phyloP scores from a whole-genome alignment of 2,888 invertebrate genomes.

The Pristionchus maxplancki region DNA sequence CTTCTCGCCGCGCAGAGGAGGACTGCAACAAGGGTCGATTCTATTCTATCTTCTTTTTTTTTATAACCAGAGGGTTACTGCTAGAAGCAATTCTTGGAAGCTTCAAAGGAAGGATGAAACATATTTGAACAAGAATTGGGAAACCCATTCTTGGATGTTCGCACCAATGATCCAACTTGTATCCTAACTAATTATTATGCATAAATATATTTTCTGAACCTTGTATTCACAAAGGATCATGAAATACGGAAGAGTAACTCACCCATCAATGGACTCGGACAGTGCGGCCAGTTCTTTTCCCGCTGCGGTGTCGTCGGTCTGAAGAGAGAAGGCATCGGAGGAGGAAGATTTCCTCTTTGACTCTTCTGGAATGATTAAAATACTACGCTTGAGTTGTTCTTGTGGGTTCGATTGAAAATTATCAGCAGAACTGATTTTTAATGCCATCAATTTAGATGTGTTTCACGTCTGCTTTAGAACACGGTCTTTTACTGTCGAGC shows the following conservation, averaged over 20 bases:
- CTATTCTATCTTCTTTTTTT: neutral
- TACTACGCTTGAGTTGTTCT: neutral
- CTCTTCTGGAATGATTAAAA: neutral
- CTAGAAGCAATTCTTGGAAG: neutral
- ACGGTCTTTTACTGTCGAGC: too few species aligned
- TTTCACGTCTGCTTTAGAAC: too few species aligned
- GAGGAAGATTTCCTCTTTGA: neutral
- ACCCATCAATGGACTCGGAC: conserved; percentile 38
- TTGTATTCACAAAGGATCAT: too few species aligned
- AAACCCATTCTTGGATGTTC: too few species aligned
- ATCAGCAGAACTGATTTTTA: too few species aligned
- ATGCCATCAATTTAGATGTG: too few species aligned
- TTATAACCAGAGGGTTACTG: neutral
- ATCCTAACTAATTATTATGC: too few species aligned
- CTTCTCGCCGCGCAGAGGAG: neutral
- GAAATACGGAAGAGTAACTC: neutral
- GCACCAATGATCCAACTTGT: too few species aligned
- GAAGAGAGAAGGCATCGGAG: neutral
- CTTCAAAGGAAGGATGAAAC: neutral
- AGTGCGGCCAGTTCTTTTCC: conserved; percentile 23
- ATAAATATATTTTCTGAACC: too few species aligned
- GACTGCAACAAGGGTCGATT: neutral
- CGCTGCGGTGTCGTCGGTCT: neutral
- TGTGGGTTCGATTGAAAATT: too few species aligned
- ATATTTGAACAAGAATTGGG: too few species aligned